These are phyloP conservation scores for Plemyria rubiginata DNA, from an alignment of 2,888 invertebrate species.

Conservation along the genomic window DNA sequence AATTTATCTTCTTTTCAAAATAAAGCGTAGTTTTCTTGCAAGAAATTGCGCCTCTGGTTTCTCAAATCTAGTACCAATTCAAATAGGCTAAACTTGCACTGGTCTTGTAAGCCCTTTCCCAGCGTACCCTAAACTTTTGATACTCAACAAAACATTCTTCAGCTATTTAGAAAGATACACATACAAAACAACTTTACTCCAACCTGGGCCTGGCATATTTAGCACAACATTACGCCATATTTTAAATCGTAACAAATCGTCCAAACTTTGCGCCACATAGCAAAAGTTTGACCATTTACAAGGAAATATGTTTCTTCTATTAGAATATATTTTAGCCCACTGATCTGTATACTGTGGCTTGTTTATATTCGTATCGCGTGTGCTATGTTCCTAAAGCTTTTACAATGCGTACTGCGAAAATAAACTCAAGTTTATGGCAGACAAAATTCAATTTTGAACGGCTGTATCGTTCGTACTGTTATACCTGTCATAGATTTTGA, in stretches of 20 bases:
- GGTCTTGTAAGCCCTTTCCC: neutral
- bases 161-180: conserved; percentile 20
- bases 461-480: conserved; percentile 54
- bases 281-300: conserved; percentile 77
- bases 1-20: no score
- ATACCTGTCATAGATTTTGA: conserved; percentile 67
- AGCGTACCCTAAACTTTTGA: neutral
- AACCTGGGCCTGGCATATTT: conserved; percentile 46
- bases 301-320: conserved; percentile 79
- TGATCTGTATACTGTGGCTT: conserved; percentile 60
- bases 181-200: conserved; percentile 35
- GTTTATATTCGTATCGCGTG: conserved; percentile 74
- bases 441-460: conserved; percentile 54
- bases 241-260: conserved; percentile 64
- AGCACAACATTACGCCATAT: conserved; percentile 47
- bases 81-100: neutral
- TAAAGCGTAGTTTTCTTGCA: neutral
- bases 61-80: neutral
- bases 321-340: conserved; percentile 63
- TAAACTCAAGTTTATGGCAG: conserved; percentile 51
- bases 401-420: conserved; percentile 45
- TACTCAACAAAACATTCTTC: conserved; percentile 8
- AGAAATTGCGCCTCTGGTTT: neutral
- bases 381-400: conserved; percentile 40
- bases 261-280: conserved; percentile 60